phyloP scores from a whole-genome alignment of 1,140 invertebrate species.

The Lepidurus packardi region DNA sequence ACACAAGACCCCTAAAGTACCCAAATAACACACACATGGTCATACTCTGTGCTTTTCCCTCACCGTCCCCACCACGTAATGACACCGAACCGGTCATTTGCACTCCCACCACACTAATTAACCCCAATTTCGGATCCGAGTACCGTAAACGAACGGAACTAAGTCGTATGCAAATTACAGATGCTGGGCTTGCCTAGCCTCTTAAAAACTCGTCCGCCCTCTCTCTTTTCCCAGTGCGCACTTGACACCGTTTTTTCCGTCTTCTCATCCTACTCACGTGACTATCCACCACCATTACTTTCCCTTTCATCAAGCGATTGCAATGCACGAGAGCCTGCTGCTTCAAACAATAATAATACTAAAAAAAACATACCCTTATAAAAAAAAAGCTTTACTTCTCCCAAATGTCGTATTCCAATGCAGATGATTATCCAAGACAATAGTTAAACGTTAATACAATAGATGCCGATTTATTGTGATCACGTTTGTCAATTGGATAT shows the following conservation, averaged over 20 bases:
- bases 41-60: background rate
- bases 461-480: too few species aligned
- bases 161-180: background rate
- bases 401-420: too few species aligned
- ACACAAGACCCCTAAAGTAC: background rate
- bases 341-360: background rate
- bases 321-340: background rate
- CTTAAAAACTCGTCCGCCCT: background rate
- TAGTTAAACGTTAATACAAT: too few species aligned
- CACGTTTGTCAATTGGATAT: too few species aligned
- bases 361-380: background rate
- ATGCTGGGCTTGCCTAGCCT: background rate
- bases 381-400: background rate
- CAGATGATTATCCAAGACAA: too few species aligned
- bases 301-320: background rate
- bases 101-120: conserved; percentile 2
- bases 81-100: conserved; percentile 1
- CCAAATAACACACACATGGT: conserved; percentile 3
- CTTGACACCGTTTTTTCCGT: conserved; percentile 14
- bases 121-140: background rate
- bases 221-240: background rate
- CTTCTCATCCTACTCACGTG: conserved; percentile 3
- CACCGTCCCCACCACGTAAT: background rate
- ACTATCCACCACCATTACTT: background rate
- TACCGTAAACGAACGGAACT: background rate